phyloP scores from a whole-genome alignment of 1,140 invertebrate genomes.

The Samia ricini region DNA sequence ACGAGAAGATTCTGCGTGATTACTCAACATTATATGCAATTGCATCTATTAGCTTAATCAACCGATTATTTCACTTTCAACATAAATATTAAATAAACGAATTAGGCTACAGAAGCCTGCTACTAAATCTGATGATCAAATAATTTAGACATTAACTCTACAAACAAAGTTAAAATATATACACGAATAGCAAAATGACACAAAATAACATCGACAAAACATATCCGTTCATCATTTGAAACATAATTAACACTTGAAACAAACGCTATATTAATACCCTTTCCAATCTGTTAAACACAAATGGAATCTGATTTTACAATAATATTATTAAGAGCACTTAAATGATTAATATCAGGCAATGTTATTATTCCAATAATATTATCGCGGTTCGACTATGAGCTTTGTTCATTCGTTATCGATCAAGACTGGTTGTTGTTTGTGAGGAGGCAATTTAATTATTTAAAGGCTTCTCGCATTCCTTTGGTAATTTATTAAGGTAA shows the following conservation, averaged over 20 bases:
- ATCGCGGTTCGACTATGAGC: not conserved
- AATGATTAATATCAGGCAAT: not conserved
- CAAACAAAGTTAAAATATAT: no score
- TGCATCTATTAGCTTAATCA: no score
- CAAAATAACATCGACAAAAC: no score
- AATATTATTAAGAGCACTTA: not conserved
- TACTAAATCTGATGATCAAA: no score
- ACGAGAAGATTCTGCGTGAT: no score
- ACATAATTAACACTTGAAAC: not conserved
- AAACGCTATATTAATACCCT: not conserved
- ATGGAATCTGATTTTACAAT: not conserved
- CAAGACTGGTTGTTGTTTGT: not conserved
- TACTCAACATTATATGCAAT: no score
- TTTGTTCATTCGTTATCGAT: not conserved
- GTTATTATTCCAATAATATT: not conserved
- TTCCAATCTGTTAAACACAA: not conserved
- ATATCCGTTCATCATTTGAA: not conserved
- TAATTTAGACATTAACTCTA: no score
- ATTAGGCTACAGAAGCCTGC: no score
- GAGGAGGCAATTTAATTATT: conserved; percentile 1
- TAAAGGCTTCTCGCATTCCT: not conserved
- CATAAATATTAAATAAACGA: no score
- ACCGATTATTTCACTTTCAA: no score
- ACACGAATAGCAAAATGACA: no score
- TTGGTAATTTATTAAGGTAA: not conserved